A percentile compares a stretch with the other conserved stretches of the same genome.
Evolutionary conservation across 2,797 vertebrate genomes (phyloP).

Genomic region (Darevskia nairensis): DNA sequence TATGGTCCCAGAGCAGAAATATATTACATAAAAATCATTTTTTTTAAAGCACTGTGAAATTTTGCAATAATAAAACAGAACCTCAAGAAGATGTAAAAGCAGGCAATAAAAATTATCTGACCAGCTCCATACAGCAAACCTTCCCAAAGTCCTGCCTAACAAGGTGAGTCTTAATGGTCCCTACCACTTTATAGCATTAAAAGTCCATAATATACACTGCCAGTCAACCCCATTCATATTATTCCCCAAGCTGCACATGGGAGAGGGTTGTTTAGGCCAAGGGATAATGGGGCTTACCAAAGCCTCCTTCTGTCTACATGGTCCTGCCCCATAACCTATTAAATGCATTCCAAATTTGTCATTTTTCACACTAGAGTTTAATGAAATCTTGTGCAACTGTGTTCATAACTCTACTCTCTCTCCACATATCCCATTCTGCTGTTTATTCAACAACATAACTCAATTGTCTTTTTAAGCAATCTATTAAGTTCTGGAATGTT

Average conservation of each 20-base stretch:
- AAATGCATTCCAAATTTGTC: not conserved
- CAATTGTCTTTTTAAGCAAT: conserved; percentile 16
- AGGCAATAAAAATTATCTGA: no score
- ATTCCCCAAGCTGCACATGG: not conserved
- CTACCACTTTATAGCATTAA: not conserved
- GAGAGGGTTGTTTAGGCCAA: not conserved
- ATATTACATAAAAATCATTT: no score
- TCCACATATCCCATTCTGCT: not conserved
- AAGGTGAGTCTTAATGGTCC: no score
- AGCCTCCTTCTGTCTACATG: not conserved
- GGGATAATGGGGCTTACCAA: not conserved
- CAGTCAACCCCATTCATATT: not conserved
- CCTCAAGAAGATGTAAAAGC: no score
- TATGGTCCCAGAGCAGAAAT: no score
- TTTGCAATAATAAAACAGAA: no score
- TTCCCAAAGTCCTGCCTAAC: no score
- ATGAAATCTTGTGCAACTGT: not conserved
- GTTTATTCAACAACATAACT: not conserved
- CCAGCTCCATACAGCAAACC: no score
- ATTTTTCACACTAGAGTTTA: not conserved
- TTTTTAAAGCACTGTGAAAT: no score
- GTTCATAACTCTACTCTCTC: not conserved
- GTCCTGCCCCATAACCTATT: not conserved
- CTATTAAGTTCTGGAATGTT: not conserved
- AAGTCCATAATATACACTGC: no score